These are phyloP conservation scores for Phyto melanocephala DNA, from an alignment of 2,888 invertebrate species.

Conservation along the genomic window DNA sequence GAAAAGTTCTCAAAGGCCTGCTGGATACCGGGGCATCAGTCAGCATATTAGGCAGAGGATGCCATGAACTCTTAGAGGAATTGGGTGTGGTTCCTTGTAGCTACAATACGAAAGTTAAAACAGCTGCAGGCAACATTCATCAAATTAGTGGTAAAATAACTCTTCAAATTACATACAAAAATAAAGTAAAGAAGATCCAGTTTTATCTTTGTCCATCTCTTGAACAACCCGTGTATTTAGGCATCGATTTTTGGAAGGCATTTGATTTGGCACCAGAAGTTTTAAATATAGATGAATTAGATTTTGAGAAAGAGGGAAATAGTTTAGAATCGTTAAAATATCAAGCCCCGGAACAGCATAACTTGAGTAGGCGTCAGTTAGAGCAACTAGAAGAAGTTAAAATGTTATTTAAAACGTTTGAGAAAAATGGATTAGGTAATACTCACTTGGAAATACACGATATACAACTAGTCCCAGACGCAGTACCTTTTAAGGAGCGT, in stretches of 20 bases:
- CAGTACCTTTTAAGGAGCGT: conserved; percentile 18
- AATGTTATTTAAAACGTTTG: not conserved
- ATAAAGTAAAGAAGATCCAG: not conserved
- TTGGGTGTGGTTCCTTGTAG: too few relatives aligned
- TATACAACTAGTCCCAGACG: conserved; percentile 46
- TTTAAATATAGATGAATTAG: not conserved
- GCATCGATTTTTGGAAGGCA: conserved; percentile 52
- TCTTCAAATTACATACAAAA: too few relatives aligned
- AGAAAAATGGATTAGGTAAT: not conserved
- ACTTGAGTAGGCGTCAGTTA: not conserved
- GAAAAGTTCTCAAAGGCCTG: too few relatives aligned
- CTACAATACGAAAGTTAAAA: too few relatives aligned
- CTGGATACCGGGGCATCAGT: too few relatives aligned
- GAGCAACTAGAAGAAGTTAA: not conserved
- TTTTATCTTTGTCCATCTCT: conserved; percentile 35
- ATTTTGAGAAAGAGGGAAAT: not conserved
- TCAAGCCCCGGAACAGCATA: not conserved
- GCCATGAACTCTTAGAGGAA: too few relatives aligned
- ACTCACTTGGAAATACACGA: conserved; percentile 21
- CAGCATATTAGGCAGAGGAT: too few relatives aligned
- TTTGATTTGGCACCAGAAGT: conserved; percentile 38
- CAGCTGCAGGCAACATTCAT: not conserved
- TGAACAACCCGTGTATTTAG: conserved; percentile 38
- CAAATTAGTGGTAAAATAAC: too few relatives aligned
- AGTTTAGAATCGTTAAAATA: not conserved